Evolutionary conservation across 2,113 vertebrate genomes (phyloP).

Genomic region (Petromus typicus): DNA sequence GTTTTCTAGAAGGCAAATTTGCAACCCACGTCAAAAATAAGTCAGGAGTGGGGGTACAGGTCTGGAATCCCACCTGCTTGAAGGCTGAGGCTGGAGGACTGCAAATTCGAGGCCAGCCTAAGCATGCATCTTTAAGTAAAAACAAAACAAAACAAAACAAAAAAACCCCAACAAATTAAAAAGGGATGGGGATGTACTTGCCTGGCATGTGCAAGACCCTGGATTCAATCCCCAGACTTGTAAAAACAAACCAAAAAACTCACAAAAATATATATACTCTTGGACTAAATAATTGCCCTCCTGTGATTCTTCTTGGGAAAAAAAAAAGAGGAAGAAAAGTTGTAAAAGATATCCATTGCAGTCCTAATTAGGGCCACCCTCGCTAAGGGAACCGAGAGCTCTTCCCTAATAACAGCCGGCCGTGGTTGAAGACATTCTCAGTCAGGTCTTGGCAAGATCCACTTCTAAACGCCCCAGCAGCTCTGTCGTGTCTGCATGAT

Average conservation of each 20-base stretch:
- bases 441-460: not conserved
- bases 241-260: not conserved
- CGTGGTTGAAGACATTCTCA: not conserved
- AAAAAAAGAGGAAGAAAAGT: not conserved
- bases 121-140: not conserved
- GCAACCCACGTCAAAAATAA: not conserved
- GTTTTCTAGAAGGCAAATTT: slow-evolving; percentile 43
- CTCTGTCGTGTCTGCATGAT: not conserved
- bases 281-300: not conserved
- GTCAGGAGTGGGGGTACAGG: not conserved
- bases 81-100: not conserved
- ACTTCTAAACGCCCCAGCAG: not conserved
- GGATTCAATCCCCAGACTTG: not conserved
- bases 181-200: not conserved
- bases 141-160: not conserved
- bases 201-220: not conserved
- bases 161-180: not conserved
- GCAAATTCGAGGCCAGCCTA: not conserved
- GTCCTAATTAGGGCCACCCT: not conserved
- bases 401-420: not conserved
- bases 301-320: not conserved
- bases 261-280: not conserved
- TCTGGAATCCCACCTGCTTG: not conserved
- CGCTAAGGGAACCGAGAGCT: not conserved
- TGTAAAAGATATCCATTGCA: not conserved